Base-by-base conservation (phyloP, 2,888 invertebrate species). In the Rhamnusium bicolor region DNA sequence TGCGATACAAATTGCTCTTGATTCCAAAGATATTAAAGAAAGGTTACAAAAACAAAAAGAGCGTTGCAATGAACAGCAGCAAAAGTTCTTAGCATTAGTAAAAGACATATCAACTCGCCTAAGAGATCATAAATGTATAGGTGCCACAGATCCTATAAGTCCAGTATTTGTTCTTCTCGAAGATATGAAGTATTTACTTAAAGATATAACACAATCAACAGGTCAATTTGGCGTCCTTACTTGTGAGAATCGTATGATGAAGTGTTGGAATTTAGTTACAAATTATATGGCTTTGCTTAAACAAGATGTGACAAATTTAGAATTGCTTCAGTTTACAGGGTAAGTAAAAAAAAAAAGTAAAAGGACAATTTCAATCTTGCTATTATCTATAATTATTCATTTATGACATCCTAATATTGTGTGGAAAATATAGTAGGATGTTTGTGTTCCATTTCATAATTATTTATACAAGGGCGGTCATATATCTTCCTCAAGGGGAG, bases 211-310 rank as follows among this genome's bases (percentile, higher is more conserved):
- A n/a, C 78, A 81, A 24, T 72, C 76, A 3, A 76, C 76, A 1
- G 76, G 79, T 8, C 78, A 80, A 56, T 73, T 78, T 6, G 82
- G 83, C 1, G 78, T 77, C 3, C 69, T 81, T 5, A 74, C 73
- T 19, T 82, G 80, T 70, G 83, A 84, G 71, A 54, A 78, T 56
- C 75, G 78, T 27, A 81, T 80, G 76, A 74, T 71, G 32, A 79
- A 75, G 58, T 81, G 80, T 69, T 83, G 82, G 81, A 81, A 79
- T 71, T 73, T 81, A 29, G 76, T 81, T n/a, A 77, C 78, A 8
- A 81, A 80, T 72, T 82, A 83, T 58, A 74, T 81, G 67, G 79
- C 78, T 4, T 61, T 72, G 58, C 71, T 82, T n/a, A 76, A 74
- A 24, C 71, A 80, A 68, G 77, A 80, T 24, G 16, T 51, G 1